Conservation (phyloP, 2,888 invertebrate species). For the Pandemis corylana region DNA sequence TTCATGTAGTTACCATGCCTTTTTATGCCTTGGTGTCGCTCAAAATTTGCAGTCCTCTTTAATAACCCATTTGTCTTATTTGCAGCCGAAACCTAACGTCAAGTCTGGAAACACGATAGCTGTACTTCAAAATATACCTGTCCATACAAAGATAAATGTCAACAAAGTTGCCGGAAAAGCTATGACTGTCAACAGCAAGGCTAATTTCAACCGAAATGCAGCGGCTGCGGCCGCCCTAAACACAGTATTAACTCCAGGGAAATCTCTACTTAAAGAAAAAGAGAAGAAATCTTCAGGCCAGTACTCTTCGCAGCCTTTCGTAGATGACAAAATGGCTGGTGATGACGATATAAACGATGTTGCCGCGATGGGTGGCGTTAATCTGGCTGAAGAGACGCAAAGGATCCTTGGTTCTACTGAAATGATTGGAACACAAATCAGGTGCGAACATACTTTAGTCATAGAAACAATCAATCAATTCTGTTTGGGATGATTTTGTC, state of each 20-base stretch:
- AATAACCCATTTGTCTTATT: conserved; percentile 29
- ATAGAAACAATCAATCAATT: not conserved
- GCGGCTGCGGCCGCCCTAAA: conserved; percentile 63
- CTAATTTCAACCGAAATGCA: conserved; percentile 64
- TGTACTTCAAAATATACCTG: conserved; percentile 77
- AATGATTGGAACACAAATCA: conserved; percentile 94
- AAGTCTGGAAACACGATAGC: conserved; percentile 69
- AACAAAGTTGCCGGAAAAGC: conserved; percentile 73
- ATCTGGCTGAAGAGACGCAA: conserved; percentile 97
- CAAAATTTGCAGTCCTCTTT: not conserved
- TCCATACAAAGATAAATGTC: conserved; percentile 72
- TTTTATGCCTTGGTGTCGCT: not conserved
- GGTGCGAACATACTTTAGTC: conserved; percentile 52
- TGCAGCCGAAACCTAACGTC: conserved; percentile 60
- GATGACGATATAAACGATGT: conserved; percentile 99
- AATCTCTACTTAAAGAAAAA: conserved; percentile 90
- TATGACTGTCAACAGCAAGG: conserved; percentile 78
- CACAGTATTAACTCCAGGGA: conserved; percentile 77
- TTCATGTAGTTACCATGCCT: not conserved
- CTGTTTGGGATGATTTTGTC: not conserved
- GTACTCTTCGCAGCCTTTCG: conserved; percentile 66
- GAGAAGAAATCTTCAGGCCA: conserved; percentile 86
- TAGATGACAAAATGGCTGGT: conserved; percentile 86
- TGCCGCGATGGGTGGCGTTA: conserved; percentile 99
- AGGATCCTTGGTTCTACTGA: conserved; percentile 96